phyloP scores from a whole-genome alignment of 2,113 vertebrate species.

The Aleadryas rufinucha region DNA sequence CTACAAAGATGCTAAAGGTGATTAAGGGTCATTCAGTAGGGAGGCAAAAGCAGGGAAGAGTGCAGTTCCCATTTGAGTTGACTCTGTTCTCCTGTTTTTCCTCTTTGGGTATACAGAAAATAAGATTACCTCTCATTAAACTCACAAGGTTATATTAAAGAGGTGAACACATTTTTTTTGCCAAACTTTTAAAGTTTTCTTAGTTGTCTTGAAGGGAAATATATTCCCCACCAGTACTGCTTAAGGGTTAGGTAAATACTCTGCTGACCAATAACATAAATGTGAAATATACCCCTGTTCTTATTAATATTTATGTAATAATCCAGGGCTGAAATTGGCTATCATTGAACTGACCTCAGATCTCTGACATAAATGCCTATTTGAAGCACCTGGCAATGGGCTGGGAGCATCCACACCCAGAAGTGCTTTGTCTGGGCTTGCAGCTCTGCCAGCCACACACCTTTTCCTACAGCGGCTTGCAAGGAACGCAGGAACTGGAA shows the following conservation, averaged over 20 bases:
- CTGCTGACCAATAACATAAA: neutral
- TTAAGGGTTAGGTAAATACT: neutral
- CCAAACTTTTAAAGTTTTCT: neutral
- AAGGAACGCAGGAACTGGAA: neutral
- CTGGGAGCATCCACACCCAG: constrained; percentile 40
- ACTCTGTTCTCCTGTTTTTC: neutral
- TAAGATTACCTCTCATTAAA: neutral
- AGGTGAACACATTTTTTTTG: neutral
- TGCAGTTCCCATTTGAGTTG: neutral
- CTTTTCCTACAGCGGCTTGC: neutral
- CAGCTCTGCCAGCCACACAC: constrained; percentile 24
- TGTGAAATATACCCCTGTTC: neutral
- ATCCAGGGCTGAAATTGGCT: neutral
- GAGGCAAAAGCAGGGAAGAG: neutral
- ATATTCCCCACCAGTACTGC: neutral
- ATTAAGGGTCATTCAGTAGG: neutral
- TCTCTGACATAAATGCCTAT: constrained; percentile 65
- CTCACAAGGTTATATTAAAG: neutral
- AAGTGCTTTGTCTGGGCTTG: constrained; percentile 33
- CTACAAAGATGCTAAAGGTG: neutral
- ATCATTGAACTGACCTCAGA: constrained; percentile 42
- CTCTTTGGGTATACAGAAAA: neutral
- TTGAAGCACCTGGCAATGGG: constrained; percentile 46
- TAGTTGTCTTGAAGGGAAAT: neutral
- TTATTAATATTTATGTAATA: constrained; percentile 23